A percentile compares a stretch with the other conserved stretches of the same genome.
phyloP scores from a whole-genome alignment of 2,113 vertebrate species.

The Crypturellus undulatus region DNA sequence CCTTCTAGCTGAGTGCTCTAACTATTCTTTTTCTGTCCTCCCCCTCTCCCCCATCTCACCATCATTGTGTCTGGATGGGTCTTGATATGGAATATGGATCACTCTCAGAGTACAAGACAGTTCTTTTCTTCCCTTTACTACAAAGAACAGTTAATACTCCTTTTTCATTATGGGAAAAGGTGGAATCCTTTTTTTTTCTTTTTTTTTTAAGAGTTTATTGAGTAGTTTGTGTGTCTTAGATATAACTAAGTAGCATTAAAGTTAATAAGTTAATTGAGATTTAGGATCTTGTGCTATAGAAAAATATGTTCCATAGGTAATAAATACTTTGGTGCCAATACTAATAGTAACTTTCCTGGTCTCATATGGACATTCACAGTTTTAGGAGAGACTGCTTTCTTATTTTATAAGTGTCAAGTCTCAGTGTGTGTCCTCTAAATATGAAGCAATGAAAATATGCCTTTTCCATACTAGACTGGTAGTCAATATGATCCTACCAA shows the following conservation, averaged over 20 bases:
- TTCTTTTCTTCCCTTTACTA: not conserved
- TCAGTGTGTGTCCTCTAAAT: not conserved
- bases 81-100: not conserved
- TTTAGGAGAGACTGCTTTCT: not conserved
- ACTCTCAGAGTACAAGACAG: not conserved
- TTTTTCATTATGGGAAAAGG: not conserved
- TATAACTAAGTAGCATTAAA: not conserved
- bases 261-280: not conserved
- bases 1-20: not conserved
- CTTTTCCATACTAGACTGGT: not conserved
- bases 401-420: not conserved
- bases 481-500: not conserved
- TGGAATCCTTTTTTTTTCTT: not conserved
- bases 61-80: not conserved
- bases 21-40: not conserved
- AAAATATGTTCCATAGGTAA: not conserved
- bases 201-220: too few relatives aligned
- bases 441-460: not conserved
- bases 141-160: not conserved
- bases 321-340: not conserved
- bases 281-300: not conserved
- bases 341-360: not conserved
- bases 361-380: not conserved
- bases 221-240: not conserved
- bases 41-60: not conserved